Conservation (phyloP, 1,140 invertebrate genomes). For the Amphibalanus amphitrite region DNA sequence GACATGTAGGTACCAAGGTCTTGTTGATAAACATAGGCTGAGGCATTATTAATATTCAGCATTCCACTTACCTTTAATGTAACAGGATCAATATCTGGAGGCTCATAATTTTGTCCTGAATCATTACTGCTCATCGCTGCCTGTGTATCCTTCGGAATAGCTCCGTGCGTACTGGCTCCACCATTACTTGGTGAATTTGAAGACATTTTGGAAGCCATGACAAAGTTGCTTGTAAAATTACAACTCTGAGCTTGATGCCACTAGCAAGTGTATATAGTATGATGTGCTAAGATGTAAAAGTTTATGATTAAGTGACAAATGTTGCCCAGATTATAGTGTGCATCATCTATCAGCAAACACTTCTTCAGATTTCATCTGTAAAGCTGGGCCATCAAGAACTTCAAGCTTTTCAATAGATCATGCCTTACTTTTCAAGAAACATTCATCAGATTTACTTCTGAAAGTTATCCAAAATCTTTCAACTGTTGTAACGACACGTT, state of each 20-base stretch:
- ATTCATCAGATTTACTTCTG: too few relatives aligned
- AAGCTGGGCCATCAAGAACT: not conserved
- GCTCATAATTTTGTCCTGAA: not conserved
- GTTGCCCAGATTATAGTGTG: not conserved
- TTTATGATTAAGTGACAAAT: not conserved
- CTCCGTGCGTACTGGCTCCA: not conserved
- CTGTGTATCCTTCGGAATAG: not conserved
- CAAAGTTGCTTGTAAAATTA: not conserved
- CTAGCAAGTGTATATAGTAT: not conserved
- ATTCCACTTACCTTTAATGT: not conserved
- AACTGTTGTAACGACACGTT: not conserved
- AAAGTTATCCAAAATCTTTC: too few relatives aligned
- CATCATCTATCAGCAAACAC: not conserved
- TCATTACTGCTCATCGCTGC: not conserved
- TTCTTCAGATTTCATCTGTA: not conserved
- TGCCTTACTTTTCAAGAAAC: not conserved
- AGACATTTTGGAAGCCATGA: not conserved
- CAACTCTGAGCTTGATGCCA: not conserved
- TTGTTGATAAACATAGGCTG: too few relatives aligned
- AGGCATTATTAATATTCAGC: too few relatives aligned
- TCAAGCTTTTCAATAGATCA: not conserved
- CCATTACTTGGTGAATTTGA: not conserved
- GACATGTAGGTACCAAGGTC: too few relatives aligned
- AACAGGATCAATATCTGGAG: not conserved
- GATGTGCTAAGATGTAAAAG: not conserved